Evolutionary conservation across 2,113 vertebrate genomes (phyloP), one percentile per base, ranked within the genome.

Genomic region (Ochotona princeps): DNA sequence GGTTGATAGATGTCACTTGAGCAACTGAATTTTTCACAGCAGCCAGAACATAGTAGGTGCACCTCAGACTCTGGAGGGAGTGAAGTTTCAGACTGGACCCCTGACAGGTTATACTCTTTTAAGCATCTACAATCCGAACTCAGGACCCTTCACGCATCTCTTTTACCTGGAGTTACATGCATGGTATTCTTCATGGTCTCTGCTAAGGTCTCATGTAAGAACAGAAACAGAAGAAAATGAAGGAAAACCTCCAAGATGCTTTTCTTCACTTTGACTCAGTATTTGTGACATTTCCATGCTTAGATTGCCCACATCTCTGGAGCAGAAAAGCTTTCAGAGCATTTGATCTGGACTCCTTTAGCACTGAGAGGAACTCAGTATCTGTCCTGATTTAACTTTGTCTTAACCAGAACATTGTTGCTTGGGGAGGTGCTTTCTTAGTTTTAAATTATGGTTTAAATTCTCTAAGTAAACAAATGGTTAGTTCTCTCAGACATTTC

Each of bases 271-370:
- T n/a, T n/a, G 18, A 72, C 32, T 74, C 38, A 47, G 38, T 47
- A 38, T 2, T 14, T 25, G 12, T n/a, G 30, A 20, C 8, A 35
- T 83, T 83, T 57, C 28, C 35, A 74, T 8, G 11, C 4, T 25
- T 2, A 12, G 0, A 8, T 1, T 57, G 10, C 6, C 1, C 28
- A 4, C 20, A 30, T 2, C 17, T 11, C 13, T 20, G 70, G 11
- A 32, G 13, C 8, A 23, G 4, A 67, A 75, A 76, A 69, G 60
- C 21, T 23, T 5, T 8, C 23, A 66, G 5, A 32, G 9, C 28
- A n/a, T 35, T 76, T 57, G 47, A 35, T 49, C 38, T 44, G 17
- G 13, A 15, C 2, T 82, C 38, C 20, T 15, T 83, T 21, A 49
- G 12, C 17, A 28, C 47, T 61, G 30, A 54, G 63, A 47, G 0